These are phyloP conservation scores for Ectemnius continuus DNA, from an alignment of 2,888 invertebrate species.

Conservation along the genomic window DNA sequence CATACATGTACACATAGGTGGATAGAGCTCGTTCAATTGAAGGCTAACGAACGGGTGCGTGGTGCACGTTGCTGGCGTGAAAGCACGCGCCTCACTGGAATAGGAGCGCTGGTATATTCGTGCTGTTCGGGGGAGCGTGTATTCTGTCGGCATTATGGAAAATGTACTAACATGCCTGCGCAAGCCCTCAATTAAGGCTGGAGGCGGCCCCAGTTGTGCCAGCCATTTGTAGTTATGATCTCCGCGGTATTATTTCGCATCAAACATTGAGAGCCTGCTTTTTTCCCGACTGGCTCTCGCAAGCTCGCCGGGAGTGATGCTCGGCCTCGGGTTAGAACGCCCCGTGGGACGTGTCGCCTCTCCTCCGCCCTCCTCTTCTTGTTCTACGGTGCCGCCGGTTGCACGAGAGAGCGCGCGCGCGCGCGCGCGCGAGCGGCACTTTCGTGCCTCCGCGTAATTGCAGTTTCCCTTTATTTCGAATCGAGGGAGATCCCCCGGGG, in stretches of 20 bases:
- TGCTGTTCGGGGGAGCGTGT: no score
- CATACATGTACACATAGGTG: no score
- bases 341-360: not conserved
- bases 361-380: not conserved
- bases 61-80: no score
- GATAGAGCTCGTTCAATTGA: no score
- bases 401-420: no score
- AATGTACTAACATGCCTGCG: no score
- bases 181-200: not conserved
- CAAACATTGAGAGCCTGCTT: not conserved
- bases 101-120: no score
- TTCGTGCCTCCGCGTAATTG: conserved; percentile 16
- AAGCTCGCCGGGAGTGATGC: not conserved
- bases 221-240: conserved; percentile 5
- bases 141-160: no score
- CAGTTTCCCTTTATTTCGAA: conserved; percentile 42
- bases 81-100: no score
- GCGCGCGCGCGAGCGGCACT: not conserved
- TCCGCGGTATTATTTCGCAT: not conserved
- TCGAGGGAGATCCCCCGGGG: conserved; percentile 28
- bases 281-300: not conserved
- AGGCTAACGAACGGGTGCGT: no score
- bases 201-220: not conserved
- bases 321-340: not conserved
- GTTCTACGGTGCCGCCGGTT: no score